Conservation (phyloP, 2,797 vertebrate genomes). For the Bucorvus abyssinicus region DNA sequence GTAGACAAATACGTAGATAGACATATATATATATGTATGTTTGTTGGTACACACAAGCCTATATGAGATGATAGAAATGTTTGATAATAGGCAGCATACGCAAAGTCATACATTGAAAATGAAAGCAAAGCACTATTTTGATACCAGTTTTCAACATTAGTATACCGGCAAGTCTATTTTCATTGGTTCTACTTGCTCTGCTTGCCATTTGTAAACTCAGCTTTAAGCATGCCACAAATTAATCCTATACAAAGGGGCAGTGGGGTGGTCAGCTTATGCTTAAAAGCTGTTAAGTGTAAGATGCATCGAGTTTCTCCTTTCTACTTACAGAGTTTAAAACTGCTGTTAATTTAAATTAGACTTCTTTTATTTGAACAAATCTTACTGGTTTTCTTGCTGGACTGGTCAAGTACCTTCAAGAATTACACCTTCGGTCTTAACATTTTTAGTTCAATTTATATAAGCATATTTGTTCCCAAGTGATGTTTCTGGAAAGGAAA, state of each 20-base stretch:
- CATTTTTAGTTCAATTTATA: background rate
- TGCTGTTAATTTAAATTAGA: background rate
- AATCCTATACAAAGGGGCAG: background rate
- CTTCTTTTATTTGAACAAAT: background rate
- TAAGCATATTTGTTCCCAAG: background rate
- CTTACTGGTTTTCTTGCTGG: background rate
- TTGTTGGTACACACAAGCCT: background rate
- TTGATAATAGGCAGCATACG: background rate
- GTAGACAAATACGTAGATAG: background rate
- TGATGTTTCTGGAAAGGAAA: background rate
- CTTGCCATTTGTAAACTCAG: background rate
- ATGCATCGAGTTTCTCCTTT: background rate
- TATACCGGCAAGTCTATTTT: background rate
- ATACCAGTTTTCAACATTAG: background rate
- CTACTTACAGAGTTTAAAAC: background rate
- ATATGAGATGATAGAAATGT: background rate
- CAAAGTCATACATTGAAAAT: background rate
- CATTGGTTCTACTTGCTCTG: background rate
- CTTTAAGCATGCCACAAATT: background rate
- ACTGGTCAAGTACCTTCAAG: background rate
- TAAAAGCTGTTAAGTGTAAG: background rate
- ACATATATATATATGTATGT: rapidly evolving
- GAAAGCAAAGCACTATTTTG: background rate
- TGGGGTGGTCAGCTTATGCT: background rate
- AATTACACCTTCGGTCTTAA: background rate